phyloP scores from a whole-genome alignment of 2,113 vertebrate genomes.

The Prunella himalayana region DNA sequence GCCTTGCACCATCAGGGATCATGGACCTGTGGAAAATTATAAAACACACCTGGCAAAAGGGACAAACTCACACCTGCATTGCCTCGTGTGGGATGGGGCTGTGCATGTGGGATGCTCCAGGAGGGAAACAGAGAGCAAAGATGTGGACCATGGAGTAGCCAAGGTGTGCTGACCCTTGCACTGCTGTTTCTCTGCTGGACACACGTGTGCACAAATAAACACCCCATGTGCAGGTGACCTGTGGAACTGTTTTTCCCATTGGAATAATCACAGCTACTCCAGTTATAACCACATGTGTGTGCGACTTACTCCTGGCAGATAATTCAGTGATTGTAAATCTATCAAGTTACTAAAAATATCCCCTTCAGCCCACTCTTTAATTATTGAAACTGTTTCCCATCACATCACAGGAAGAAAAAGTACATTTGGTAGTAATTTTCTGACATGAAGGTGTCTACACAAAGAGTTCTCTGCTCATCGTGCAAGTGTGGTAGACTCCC shows the following conservation, averaged over 20 bases:
- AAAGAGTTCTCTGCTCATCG: not conserved
- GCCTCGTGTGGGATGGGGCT: fast-evolving
- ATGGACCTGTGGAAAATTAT: fast-evolving
- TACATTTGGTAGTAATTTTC: not conserved
- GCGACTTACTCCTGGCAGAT: not conserved
- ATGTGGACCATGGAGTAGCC: not conserved
- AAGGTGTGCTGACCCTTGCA: not conserved
- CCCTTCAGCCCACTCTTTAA: not conserved
- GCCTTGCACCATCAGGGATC: not conserved
- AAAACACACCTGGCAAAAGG: not conserved
- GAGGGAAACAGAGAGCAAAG: not conserved
- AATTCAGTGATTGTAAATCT: not conserved
- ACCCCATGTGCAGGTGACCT: not conserved
- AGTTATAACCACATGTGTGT: not conserved
- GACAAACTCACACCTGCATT: fast-evolving
- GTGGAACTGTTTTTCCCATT: not conserved
- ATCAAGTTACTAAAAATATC: slow-evolving; percentile 15
- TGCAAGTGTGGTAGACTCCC: not conserved
- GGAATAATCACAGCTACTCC: not conserved
- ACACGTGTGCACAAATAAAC: not conserved
- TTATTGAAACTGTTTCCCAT: not conserved
- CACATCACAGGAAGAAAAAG: not conserved
- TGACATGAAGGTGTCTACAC: not conserved
- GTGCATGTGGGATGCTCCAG: fast-evolving
- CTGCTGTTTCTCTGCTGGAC: not conserved